These are phyloP conservation scores for Trichosurus vulpecula DNA, from an alignment of 2,797 vertebrate species.

Conservation along the genomic window DNA sequence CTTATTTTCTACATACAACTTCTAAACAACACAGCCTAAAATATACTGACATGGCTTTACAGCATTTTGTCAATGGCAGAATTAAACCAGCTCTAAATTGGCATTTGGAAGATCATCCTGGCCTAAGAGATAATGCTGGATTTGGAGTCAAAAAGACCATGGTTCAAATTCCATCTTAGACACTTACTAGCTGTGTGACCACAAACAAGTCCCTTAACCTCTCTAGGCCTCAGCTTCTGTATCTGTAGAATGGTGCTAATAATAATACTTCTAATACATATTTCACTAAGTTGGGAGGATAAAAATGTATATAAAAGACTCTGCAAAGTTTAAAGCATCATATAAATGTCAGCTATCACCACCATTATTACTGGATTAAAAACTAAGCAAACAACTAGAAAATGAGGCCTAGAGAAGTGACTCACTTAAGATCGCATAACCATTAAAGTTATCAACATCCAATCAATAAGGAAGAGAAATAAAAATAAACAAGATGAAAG, in stretches of 20 bases:
- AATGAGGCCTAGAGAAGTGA: background rate
- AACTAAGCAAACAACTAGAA: background rate
- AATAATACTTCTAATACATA: background rate
- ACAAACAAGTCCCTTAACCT: no score
- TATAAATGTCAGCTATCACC: background rate
- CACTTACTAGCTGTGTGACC: background rate
- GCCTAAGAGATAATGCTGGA: no score
- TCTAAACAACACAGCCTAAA: background rate
- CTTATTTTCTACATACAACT: background rate
- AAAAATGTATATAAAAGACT: background rate
- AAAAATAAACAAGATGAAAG: background rate
- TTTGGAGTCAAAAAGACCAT: no score
- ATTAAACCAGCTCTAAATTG: background rate
- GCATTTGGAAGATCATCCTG: background rate
- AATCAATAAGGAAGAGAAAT: background rate
- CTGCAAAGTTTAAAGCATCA: background rate
- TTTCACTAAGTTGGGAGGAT: background rate
- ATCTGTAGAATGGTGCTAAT: background rate
- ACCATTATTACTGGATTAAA: background rate
- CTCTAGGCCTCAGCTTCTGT: no score
- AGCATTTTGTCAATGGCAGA: background rate
- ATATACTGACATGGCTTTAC: background rate
- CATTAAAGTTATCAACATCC: background rate
- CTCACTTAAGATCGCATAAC: background rate
- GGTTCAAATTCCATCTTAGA: background rate